Conservation (phyloP, 2,888 invertebrate species). For the Eulithis testata region DNA sequence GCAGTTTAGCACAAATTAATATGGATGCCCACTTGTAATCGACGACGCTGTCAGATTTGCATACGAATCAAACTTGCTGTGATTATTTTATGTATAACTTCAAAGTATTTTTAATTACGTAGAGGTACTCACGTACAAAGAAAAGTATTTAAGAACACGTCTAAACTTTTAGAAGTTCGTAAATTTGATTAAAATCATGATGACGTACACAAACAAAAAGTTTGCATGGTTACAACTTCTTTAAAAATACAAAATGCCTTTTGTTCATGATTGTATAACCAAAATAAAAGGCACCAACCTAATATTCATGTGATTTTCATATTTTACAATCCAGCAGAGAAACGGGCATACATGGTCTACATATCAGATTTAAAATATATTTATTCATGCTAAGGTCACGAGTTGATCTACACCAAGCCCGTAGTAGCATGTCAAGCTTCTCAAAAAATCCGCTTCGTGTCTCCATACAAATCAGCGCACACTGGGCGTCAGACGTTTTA, state of each 20-base stretch:
- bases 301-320: conserved; percentile 64
- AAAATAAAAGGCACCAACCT: conserved; percentile 52
- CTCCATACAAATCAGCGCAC: too few species aligned
- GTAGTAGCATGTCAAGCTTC: too few species aligned
- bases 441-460: too few species aligned
- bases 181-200: neutral
- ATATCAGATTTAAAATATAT: conserved; percentile 20
- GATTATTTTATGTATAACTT: conserved; percentile 23
- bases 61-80: conserved; percentile 51
- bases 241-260: conserved; percentile 23
- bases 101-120: neutral
- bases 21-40: conserved; percentile 72
- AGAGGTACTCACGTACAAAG: too few species aligned
- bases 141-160: too few species aligned
- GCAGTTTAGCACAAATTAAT: conserved; percentile 56
- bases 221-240: neutral
- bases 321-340: conserved; percentile 58
- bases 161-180: too few species aligned
- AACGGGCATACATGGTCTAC: conserved; percentile 56
- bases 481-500: too few species aligned
- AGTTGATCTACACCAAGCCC: neutral
- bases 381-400: neutral
- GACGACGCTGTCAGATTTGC: conserved; percentile 61
- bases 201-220: too few species aligned
- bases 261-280: conserved; percentile 60